Evolutionary conservation across 1,140 invertebrate genomes (phyloP).

Genomic region (Teleogryllus occipitalis): DNA sequence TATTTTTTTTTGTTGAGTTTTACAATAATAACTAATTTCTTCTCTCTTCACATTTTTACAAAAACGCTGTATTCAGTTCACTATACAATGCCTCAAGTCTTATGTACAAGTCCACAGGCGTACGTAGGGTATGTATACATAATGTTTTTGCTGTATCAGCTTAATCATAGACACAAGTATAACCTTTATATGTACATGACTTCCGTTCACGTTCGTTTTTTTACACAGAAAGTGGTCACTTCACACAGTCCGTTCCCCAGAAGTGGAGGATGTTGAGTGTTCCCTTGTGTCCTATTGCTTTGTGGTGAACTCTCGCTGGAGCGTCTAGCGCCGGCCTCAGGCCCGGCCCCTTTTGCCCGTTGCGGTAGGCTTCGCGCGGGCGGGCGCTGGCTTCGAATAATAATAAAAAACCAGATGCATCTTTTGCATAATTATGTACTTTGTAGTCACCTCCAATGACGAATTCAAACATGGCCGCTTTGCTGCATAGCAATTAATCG

Average conservation of each 20-base stretch:
- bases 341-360: not conserved
- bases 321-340: not conserved
- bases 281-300: not conserved
- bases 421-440: slow-evolving; percentile 20
- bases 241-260: not conserved
- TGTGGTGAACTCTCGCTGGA: not conserved
- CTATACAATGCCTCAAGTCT: slow-evolving; percentile 1
- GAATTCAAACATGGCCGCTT: slow-evolving; percentile 21
- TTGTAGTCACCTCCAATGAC: slow-evolving; percentile 19
- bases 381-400: too few relatives aligned
- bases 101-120: not conserved
- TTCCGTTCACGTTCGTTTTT: not conserved
- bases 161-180: not conserved
- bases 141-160: not conserved
- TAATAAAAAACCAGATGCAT: slow-evolving; percentile 8
- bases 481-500: slow-evolving; percentile 19
- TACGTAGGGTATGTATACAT: not conserved
- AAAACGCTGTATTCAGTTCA: not conserved
- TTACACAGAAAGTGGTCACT: not conserved
- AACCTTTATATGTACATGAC: slow-evolving; percentile 5
- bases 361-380: slow-evolving; percentile 4
- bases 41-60: slow-evolving; percentile 1
- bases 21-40: not conserved
- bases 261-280: not conserved
- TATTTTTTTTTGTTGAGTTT: not conserved